Evolutionary conservation across 2,113 vertebrate genomes (phyloP), one percentile per base, ranked within the genome.

Genomic region (Regulus satrapa): DNA sequence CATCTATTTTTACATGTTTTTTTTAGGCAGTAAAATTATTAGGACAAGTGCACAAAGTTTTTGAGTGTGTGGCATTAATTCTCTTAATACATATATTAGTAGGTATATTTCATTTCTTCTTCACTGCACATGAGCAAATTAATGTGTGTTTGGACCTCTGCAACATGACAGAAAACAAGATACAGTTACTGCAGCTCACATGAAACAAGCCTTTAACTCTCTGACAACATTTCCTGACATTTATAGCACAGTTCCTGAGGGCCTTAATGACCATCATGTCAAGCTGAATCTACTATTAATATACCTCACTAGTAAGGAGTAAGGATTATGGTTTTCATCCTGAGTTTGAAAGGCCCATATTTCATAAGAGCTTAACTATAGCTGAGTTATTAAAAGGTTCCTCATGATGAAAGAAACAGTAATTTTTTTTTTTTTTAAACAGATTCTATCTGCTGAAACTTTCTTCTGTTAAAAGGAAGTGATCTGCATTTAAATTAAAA

Each of bases 201-300:
- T 29, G 80, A 97, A 97, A 95, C 45, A 92, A 96, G 45, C 38
- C 38, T 97, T 97, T 97, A 95, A 88, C 85, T 92, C 29, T 89
- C 93, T 92, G 89, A 97, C 96, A 98, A 93, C 85, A 90, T 51
- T 81, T 95, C 61, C 52, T 97, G 97, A 96, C 96, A 96, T 98
- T 98, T 97, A 97, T 95, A 97, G 88, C 36, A 43, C 62, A 97
- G 78, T 28, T 97, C 90, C 92, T 95, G 82, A 96, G 96, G 93
- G 85, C 52, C 56, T 20, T 96, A 97, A 97, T 97, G 96, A 97
- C 97, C 94, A 98, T 91, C 95, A 97, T 94, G 96, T 97, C 97
- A 97, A 63, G 34, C 36, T 95, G 94, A 97, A 97, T 97, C 92
- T 85, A 66, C 95, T 94, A 95, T 97, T 98, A 96, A 97, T 98